These are phyloP conservation scores for Sarcophaga rosellei DNA, from an alignment of 2,888 invertebrate species.

Conservation along the genomic window DNA sequence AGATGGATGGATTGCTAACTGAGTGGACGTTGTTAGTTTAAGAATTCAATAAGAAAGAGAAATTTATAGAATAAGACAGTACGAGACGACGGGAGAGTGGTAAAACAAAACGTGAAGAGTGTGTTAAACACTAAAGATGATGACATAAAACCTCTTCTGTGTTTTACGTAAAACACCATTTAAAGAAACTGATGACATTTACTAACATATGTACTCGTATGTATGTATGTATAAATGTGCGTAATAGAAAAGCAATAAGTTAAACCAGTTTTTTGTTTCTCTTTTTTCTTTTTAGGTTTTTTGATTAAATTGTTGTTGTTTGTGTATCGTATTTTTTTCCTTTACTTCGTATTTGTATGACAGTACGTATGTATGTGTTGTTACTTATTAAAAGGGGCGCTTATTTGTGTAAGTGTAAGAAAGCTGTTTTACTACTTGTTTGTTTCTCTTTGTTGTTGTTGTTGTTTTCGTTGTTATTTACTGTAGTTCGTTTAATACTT, in stretches of 20 bases:
- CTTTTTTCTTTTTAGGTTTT: slow-evolving; percentile 12
- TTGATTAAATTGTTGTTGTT: background rate
- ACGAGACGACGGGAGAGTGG: background rate
- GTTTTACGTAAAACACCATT: slow-evolving; percentile 38
- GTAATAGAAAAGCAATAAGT: slow-evolving; percentile 37
- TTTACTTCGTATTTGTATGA: background rate
- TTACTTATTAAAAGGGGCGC: slow-evolving; percentile 25
- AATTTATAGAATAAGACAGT: background rate
- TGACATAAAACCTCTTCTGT: slow-evolving; percentile 37
- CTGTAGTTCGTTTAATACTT: background rate
- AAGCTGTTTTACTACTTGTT: slow-evolving; percentile 16
- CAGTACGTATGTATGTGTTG: slow-evolving; percentile 10
- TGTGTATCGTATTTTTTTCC: slow-evolving; percentile 22
- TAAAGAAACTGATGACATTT: background rate
- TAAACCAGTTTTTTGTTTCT: slow-evolving; percentile 13
- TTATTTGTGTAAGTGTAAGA: slow-evolving; percentile 1
- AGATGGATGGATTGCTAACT: slow-evolving; percentile 9
- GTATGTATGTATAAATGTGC: slow-evolving; percentile 9
- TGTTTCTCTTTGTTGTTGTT: slow-evolving; percentile 5
- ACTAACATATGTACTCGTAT: slow-evolving; percentile 33
- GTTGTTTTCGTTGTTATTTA: slow-evolving; percentile 1
- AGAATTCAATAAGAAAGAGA: background rate
- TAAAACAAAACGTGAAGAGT: background rate
- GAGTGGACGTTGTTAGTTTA: background rate
- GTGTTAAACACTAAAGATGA: slow-evolving; percentile 33